A percentile compares a stretch with the other conserved stretches of the same genome.
phyloP scores from a whole-genome alignment of 2,113 vertebrate genomes.

The Brachionichthys hirsutus region DNA sequence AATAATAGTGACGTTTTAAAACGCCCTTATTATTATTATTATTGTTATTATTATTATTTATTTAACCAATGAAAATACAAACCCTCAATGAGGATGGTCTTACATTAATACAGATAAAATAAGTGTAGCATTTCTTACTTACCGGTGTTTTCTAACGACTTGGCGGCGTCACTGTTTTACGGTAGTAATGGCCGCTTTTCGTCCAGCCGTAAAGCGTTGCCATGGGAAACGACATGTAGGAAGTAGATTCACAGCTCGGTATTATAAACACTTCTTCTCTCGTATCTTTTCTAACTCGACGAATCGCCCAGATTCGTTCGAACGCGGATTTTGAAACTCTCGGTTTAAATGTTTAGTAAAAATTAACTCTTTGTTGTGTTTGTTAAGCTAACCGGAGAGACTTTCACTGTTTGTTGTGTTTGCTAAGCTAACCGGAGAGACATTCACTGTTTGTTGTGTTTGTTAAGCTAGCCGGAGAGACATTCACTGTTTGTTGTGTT shows the following conservation, averaged over 20 bases:
- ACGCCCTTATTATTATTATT: too few relatives aligned
- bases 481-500: not conserved
- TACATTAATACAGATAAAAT: too few relatives aligned
- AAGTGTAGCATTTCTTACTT: too few relatives aligned
- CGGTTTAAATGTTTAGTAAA: conserved; percentile 26
- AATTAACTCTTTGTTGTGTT: not conserved
- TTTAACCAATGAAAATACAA: too few relatives aligned
- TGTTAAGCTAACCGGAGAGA: conserved; percentile 23
- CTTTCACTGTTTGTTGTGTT: not conserved
- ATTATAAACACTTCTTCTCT: not conserved
- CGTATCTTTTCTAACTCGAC: not conserved
- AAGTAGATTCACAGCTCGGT: conserved; percentile 19
- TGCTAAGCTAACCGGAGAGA: conserved; percentile 23
- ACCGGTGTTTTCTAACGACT: too few relatives aligned
- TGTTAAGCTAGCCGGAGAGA: conserved; percentile 23
- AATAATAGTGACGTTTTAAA: too few relatives aligned
- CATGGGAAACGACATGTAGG: conserved; percentile 57
- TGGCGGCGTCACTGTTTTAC: conserved; percentile 35
- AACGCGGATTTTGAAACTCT: not conserved
- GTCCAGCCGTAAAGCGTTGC: conserved; percentile 77
- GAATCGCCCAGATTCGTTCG: not conserved
- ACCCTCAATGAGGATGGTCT: too few relatives aligned
- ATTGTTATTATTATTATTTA: too few relatives aligned
- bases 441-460: not conserved
- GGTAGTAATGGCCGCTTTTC: conserved; percentile 34